A percentile compares a stretch with the other conserved stretches of the same genome.
Conservation (phyloP, 2,113 vertebrate species). For the Perca schrenkii region DNA sequence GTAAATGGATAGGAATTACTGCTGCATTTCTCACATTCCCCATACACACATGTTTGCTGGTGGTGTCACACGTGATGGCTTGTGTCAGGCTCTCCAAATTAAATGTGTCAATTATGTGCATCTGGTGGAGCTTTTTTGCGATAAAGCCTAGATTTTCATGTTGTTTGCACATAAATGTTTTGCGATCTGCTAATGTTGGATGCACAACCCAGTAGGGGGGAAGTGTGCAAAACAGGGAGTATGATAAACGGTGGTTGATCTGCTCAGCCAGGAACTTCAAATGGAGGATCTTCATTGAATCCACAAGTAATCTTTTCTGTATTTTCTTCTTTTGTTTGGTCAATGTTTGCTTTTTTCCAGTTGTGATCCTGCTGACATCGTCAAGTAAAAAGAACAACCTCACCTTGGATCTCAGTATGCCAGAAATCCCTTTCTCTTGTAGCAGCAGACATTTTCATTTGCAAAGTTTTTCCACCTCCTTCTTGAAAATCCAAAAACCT, state of each 20-base stretch:
- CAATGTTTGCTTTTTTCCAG: not conserved
- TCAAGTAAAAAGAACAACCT: not conserved
- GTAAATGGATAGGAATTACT: not conserved
- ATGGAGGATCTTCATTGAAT: not conserved
- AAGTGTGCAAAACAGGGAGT: not conserved
- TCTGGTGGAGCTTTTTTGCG: no score
- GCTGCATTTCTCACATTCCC: not conserved
- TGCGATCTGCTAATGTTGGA: not conserved
- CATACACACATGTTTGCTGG: not conserved
- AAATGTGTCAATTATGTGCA: no score
- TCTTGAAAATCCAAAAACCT: not conserved
- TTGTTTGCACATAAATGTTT: not conserved
- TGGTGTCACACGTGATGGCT: not conserved
- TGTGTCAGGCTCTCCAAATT: not conserved
- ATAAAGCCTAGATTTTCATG: not conserved
- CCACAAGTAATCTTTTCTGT: not conserved
- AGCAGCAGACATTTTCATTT: not conserved
- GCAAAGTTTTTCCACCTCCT: not conserved
- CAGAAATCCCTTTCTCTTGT: not conserved
- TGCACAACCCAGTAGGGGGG: not conserved
- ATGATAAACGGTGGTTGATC: not conserved
- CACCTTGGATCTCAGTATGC: not conserved
- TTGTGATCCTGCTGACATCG: no score
- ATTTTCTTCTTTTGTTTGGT: not conserved
- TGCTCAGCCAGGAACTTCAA: not conserved